Percentiles rank a stretch among this genome's conserved stretches.
Evolutionary conservation across 2,113 vertebrate species (phyloP).

Genomic region (Microcebus jonahi): DNA sequence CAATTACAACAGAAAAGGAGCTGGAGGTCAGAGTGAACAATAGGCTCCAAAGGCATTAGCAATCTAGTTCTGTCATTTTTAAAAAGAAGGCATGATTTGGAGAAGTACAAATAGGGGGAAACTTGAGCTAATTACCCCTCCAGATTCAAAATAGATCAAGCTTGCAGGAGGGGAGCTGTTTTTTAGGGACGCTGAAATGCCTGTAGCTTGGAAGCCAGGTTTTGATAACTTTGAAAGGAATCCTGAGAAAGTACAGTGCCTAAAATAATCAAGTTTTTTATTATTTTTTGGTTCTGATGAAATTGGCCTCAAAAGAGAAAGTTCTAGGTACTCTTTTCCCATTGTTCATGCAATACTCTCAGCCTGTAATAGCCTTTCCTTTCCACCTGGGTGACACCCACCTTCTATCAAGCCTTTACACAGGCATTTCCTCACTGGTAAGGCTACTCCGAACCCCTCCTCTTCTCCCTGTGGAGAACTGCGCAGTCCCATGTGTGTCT

Average conservation of each 20-base stretch:
- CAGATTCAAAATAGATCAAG: slow-evolving; percentile 4
- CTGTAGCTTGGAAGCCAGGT: background rate
- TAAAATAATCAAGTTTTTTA: background rate
- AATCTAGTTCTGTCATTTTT: background rate
- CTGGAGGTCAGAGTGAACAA: background rate
- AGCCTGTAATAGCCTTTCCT: background rate
- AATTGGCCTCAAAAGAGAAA: background rate
- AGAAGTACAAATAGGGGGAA: background rate
- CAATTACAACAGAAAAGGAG: background rate
- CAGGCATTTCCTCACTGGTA: background rate
- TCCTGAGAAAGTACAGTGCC: background rate
- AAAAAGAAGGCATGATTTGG: background rate
- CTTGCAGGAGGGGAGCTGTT: background rate
- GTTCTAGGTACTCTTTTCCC: background rate
- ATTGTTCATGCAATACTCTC: background rate
- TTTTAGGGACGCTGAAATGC: background rate
- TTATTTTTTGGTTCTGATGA: background rate
- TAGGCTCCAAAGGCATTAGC: background rate
- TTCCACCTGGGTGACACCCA: background rate
- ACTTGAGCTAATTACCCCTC: background rate
- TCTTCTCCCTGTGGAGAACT: background rate
- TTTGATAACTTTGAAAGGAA: background rate
- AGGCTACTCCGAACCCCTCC: background rate
- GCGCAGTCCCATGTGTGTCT: background rate
- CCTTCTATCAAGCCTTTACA: background rate